Base-by-base conservation (phyloP, 37 sponge, comb jelly and placozoan species). In the Trichoplax adhaerens region DNA sequence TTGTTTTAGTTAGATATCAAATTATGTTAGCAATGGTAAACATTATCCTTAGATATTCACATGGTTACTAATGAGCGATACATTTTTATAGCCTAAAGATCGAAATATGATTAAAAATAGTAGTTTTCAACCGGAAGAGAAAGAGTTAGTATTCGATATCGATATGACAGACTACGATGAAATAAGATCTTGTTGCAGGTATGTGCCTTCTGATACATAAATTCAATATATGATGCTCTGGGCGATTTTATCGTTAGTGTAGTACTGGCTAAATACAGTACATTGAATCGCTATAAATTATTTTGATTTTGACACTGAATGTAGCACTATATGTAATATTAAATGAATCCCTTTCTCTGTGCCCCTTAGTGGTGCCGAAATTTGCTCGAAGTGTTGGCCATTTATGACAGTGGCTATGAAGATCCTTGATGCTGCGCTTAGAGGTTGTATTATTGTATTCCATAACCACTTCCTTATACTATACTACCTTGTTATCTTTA, bases 141-240 rank as follows among this genome's bases (percentile, higher is more conserved):
- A 88, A 78, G 98, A 96, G 75, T 77, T 97, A 8, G 99, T 97
- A 64, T 97, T 97, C 71, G 99, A 97, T 78, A 92, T 97, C 48
- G 99, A 97, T 68, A 86, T 97, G 94, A 92, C 99, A 0, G 99
- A 97, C 66, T 97, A 97, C 79, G 99, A 97, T 76, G 99, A 97
- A 56, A 81, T 97, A 8, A 68, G 99, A 0, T 86, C 87, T 0
- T 94, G 95, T 55, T 94, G 95, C 76, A 80, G 67, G 77, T 81
- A 12, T 8, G 62, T 60, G 62, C 10, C 48, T 67, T 46, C 68
- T 51, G 4, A 50, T 52, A 69, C 47, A 48, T 69, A 47, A 52
- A 5, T 69, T 3, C 3, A 4, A 5, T 3, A 46, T 50, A 57
- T 69, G 4, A 52, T 52, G 51, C 7, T 66, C 68, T 69, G 4